These are phyloP conservation scores for Lutjanus erythropterus DNA, from an alignment of 2,113 vertebrate species.

Conservation along the genomic window DNA sequence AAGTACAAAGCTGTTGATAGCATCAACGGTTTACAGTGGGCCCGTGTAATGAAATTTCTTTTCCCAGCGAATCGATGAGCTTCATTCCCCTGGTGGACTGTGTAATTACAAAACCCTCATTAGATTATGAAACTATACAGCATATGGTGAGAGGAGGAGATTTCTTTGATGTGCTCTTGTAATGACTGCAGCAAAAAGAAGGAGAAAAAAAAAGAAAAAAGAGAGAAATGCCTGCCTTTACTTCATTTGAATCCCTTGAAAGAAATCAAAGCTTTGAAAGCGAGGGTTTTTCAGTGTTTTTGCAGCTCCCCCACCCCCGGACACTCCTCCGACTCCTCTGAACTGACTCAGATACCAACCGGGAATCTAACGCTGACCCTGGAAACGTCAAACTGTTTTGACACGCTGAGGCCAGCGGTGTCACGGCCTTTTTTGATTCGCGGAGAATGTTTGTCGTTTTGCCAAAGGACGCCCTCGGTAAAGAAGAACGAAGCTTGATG, in stretches of 20 bases:
- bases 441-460: conserved; percentile 14
- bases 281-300: conserved; percentile 23
- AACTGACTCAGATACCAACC: conserved; percentile 29
- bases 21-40: conserved; percentile 53
- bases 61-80: conserved; percentile 74
- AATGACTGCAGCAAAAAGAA: conserved; percentile 62
- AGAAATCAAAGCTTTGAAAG: conserved; percentile 60
- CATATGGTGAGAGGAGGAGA: conserved; percentile 71
- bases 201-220: not conserved
- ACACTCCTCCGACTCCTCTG: conserved; percentile 14
- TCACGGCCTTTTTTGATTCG: conserved; percentile 37
- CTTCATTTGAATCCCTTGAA: conserved; percentile 56
- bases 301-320: not conserved
- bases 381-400: conserved; percentile 46
- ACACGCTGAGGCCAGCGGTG: conserved; percentile 17
- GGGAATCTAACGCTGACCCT: conserved; percentile 39
- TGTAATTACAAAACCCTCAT: conserved; percentile 81
- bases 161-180: conserved; percentile 74
- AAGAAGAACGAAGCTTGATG: conserved; percentile 20
- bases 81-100: conserved; percentile 63
- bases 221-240: conserved; percentile 39
- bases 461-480: conserved; percentile 23
- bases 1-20: conserved; percentile 56
- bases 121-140: conserved; percentile 76
- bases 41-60: conserved; percentile 68